Percentiles rank a stretch among this genome's conserved stretches.
Conservation (phyloP, 2,797 vertebrate genomes). For the Caiman crocodilus region DNA sequence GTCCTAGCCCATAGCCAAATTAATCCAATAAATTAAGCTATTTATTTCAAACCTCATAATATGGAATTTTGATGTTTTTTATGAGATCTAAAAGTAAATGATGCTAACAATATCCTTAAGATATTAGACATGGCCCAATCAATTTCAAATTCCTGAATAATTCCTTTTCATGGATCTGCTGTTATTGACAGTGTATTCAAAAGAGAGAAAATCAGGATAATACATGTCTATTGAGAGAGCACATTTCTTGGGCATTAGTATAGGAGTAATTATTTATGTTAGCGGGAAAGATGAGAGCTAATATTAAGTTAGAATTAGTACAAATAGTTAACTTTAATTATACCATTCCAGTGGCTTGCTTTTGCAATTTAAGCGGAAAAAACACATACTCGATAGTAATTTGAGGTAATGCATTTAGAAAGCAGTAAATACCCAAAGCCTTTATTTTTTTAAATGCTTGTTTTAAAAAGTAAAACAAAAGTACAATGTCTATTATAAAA, state of each 20-base stretch:
- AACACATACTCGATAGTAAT: not conserved
- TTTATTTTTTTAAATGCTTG: not conserved
- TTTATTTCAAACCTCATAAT: not conserved
- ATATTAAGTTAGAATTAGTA: slow-evolving; percentile 24
- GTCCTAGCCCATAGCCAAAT: not conserved
- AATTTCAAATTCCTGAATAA: not conserved
- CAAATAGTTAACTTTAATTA: slow-evolving; percentile 9
- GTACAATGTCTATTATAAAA: not conserved
- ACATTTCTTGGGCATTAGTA: not conserved
- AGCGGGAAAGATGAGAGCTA: not conserved
- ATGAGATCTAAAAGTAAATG: not conserved
- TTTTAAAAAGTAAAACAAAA: not conserved
- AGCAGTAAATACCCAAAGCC: not conserved
- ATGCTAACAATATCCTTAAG: not conserved
- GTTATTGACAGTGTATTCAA: not conserved
- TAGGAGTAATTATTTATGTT: not conserved
- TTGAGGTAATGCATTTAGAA: not conserved
- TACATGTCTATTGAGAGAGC: not conserved
- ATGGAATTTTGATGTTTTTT: not conserved
- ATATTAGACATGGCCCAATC: not conserved
- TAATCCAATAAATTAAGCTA: too few relatives aligned
- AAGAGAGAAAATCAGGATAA: not conserved
- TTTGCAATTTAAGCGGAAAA: not conserved
- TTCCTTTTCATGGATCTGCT: not conserved
- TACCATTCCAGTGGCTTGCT: not conserved